Evolutionary conservation across 2,888 invertebrate species (phyloP), one percentile per base, ranked within the genome.

Genomic region (Crematogaster levior): DNA sequence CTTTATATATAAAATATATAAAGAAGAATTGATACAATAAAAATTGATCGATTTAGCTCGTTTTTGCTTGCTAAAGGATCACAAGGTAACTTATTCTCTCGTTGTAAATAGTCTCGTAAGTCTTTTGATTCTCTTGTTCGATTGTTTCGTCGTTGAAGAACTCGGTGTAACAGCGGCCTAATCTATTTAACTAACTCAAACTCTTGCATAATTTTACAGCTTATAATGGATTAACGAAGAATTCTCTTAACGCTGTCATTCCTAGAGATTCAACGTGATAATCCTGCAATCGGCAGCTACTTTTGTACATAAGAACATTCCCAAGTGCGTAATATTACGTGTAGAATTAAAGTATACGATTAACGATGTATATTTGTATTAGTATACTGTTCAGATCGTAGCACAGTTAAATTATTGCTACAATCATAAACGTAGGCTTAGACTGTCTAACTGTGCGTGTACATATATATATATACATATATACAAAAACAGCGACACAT

Each of bases 241-340:
- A n/a, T n/a, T 63, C 7, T 63, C 1, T 63, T 27, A 66, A 72
- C 48, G 51, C 70, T 82, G 82, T 83, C 81, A 88, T 84, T 85
- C 84, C 83, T 85, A 79, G 46, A 81, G 68, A 81, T 81, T 83
- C 58, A 73, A 37, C 77, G 34, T 60, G 61, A 77, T 66, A 56
- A 85, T 83, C 66, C 46, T 65, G 61, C 30, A 53, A 74, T 77
- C 73, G 63, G 46, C 75, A 43, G 27, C 46, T 73, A 70, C 61
- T 70, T n/a, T 85, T 89, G 90, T 88, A 90, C 75, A 90, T 91
- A 91, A 89, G 85, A 89, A 91, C 91, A 91, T 91, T 91, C 90
- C 91, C 81, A 85, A 84, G 84, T 83, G 82, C 77, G 77, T 74
- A 66, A 58, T 61, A 81, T 65, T 27, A 63, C 75, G 58, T 77